Evolutionary conservation across 1,140 invertebrate genomes (phyloP).

Genomic region (Brachystomella parvula): DNA sequence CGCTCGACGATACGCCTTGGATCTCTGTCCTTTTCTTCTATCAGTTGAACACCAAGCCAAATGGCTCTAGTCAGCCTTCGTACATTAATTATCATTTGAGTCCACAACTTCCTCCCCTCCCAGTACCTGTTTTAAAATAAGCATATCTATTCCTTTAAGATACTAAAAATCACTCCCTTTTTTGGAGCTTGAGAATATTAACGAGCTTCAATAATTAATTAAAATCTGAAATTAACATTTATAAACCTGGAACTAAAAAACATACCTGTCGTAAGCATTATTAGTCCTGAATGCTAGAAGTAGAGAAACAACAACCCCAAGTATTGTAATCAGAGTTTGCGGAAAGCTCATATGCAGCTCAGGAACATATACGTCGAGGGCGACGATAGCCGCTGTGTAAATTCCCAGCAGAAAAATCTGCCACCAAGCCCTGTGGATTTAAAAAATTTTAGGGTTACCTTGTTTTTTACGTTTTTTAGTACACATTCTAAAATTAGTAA

Average conservation of each 20-base stretch:
- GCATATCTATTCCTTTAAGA: too few species aligned
- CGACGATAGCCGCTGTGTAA: slow-evolving; percentile 17
- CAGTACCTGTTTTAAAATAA: too few species aligned
- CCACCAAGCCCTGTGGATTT: slow-evolving; percentile 29
- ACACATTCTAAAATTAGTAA: neutral
- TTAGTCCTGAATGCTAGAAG: slow-evolving; percentile 27
- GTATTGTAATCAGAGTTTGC: slow-evolving; percentile 19
- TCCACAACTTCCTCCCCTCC: slow-evolving; percentile 22
- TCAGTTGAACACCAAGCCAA: slow-evolving; percentile 12
- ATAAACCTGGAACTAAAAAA: too few species aligned
- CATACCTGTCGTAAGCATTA: slow-evolving; percentile 31
- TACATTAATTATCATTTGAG: slow-evolving; percentile 3
- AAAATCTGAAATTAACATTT: too few species aligned
- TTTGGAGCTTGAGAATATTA: too few species aligned
- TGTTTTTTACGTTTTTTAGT: neutral
- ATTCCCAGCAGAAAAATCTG: slow-evolving; percentile 9
- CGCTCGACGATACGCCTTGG: neutral
- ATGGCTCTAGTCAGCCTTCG: slow-evolving; percentile 11
- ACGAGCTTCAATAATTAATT: too few species aligned
- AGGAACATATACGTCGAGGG: slow-evolving; percentile 12
- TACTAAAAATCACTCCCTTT: too few species aligned
- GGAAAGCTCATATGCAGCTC: slow-evolving; percentile 12
- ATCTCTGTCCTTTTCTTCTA: neutral
- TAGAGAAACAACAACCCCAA: slow-evolving; percentile 22
- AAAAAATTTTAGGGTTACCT: neutral